Percentiles rank a stretch among this genome's conserved stretches.
Evolutionary conservation across 1,140 invertebrate species (phyloP).

Genomic region (Musca vetustissima): DNA sequence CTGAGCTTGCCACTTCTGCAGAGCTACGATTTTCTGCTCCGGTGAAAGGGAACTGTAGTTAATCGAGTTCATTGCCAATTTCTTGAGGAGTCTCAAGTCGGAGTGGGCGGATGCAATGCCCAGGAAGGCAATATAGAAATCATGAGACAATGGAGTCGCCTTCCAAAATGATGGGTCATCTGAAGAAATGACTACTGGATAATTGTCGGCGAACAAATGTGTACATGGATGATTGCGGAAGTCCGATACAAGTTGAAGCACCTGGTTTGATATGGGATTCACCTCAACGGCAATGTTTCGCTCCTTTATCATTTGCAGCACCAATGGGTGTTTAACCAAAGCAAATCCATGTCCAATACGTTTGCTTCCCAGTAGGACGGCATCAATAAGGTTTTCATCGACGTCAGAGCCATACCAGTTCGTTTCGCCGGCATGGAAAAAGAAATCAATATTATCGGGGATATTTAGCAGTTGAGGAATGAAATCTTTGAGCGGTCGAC

Average conservation of each 20-base stretch:
- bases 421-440: constrained; percentile 84
- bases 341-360: constrained; percentile 73
- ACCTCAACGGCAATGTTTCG: too few species aligned
- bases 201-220: constrained; percentile 65
- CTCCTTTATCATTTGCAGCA: too few species aligned
- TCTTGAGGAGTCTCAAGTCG: too few species aligned
- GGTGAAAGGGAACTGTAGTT: too few species aligned
- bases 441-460: constrained; percentile 64
- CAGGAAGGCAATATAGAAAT: constrained; percentile 82
- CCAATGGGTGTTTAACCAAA: constrained; percentile 72
- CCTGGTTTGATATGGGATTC: too few species aligned
- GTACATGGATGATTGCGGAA: constrained; percentile 79
- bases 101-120: constrained; percentile 69
- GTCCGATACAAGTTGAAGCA: constrained; percentile 73
- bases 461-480: too few species aligned
- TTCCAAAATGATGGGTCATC: constrained; percentile 83
- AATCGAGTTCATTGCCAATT: too few species aligned
- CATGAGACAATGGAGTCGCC: constrained; percentile 71
- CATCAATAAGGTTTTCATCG: constrained; percentile 78
- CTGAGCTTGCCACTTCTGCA: too few species aligned
- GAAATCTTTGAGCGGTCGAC: constrained; percentile 64
- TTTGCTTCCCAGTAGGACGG: constrained; percentile 72
- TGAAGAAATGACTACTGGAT: constrained; percentile 63
- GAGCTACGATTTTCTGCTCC: too few species aligned
- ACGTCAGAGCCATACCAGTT: constrained; percentile 67